phyloP scores from a whole-genome alignment of 2,888 invertebrate species.

The Morpho achilles region DNA sequence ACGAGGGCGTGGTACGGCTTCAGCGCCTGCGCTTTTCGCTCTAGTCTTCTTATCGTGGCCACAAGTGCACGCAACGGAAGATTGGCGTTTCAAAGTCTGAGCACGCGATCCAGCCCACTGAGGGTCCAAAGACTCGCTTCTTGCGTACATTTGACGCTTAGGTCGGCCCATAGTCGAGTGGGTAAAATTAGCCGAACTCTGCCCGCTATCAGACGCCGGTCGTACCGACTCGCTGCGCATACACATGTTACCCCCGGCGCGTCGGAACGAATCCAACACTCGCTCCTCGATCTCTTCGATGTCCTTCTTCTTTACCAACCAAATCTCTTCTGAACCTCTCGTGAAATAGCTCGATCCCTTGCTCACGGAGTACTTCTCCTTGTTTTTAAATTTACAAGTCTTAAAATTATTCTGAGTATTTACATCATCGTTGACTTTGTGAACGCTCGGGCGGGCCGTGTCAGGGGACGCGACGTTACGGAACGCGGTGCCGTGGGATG shows the following conservation, averaged over 20 bases:
- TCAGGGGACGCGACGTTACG: constrained; percentile 67
- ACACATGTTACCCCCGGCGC: constrained; percentile 56
- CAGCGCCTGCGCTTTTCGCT: constrained; percentile 48
- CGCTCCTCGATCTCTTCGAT: constrained; percentile 72
- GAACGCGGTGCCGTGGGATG: constrained; percentile 70
- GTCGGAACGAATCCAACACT: constrained; percentile 65
- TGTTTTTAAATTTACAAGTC: constrained; percentile 59
- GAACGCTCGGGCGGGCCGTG: constrained; percentile 38
- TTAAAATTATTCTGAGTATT: constrained; percentile 58
- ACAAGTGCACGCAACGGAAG: constrained; percentile 70
- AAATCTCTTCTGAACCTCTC: constrained; percentile 70
- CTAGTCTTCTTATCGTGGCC: constrained; percentile 69
- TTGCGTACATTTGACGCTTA: constrained; percentile 52
- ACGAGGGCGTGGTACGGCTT: constrained; percentile 48
- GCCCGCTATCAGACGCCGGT: constrained; percentile 55
- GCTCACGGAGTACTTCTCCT: constrained; percentile 63
- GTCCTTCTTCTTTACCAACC: constrained; percentile 75
- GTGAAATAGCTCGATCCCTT: constrained; percentile 72
- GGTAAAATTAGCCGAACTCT: constrained; percentile 38
- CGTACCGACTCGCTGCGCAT: constrained; percentile 46
- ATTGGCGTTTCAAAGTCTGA: constrained; percentile 63
- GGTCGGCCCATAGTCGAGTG: constrained; percentile 55
- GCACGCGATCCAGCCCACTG: constrained; percentile 55
- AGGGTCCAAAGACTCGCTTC: constrained; percentile 69
- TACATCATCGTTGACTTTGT: constrained; percentile 50